Conservation (phyloP, 2,888 invertebrate species). For the Metalampra italica region DNA sequence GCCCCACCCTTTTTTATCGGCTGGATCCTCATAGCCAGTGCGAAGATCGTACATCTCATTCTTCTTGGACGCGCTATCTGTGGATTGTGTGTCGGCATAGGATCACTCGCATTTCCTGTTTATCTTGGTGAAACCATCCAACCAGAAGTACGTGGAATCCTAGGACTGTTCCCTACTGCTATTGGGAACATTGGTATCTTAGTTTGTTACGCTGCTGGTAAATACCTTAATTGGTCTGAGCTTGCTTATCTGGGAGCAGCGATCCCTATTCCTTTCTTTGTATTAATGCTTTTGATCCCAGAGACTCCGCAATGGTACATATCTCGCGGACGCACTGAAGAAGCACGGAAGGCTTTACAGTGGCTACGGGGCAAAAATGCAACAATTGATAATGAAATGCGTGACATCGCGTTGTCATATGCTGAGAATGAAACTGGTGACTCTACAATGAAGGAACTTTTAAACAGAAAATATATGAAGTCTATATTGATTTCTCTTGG, state of each 20-base stretch:
- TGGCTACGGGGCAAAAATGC: conserved; percentile 90
- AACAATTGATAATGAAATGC: conserved; percentile 87
- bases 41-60: conserved; percentile 84
- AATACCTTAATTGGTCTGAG: conserved; percentile 88
- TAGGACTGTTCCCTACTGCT: conserved; percentile 92
- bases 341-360: conserved; percentile 86
- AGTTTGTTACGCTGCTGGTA: conserved; percentile 88
- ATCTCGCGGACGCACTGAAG: conserved; percentile 84
- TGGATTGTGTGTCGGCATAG: conserved; percentile 93
- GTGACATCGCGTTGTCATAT: conserved; percentile 84
- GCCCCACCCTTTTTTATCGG: conserved; percentile 89
- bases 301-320: conserved; percentile 97
- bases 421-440: conserved; percentile 82
- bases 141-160: conserved; percentile 92
- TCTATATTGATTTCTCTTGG: conserved; percentile 90
- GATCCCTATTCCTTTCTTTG: conserved; percentile 86
- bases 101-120: conserved; percentile 92
- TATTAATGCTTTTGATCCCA: conserved; percentile 91
- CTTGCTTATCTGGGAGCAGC: conserved; percentile 88
- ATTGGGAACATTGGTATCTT: conserved; percentile 92
- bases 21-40: conserved; percentile 90
- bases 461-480: conserved; percentile 84
- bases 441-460: conserved; percentile 81
- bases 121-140: conserved; percentile 96
- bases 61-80: conserved; percentile 88